These are phyloP conservation scores for Labeo catla DNA, from an alignment of 2,113 vertebrate species.

Conservation along the genomic window DNA sequence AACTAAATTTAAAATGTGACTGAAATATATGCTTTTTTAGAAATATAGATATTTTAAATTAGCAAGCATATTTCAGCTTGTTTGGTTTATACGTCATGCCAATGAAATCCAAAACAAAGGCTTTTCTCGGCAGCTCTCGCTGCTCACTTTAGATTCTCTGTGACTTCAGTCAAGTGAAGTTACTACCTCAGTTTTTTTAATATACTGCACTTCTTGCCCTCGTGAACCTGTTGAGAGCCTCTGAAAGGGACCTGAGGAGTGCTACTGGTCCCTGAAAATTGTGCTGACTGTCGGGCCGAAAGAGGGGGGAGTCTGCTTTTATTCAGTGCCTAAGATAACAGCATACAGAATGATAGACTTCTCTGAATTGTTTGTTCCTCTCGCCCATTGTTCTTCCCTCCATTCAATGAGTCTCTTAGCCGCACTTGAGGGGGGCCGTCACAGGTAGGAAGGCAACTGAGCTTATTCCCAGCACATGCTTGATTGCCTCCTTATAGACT, in stretches of 20 bases:
- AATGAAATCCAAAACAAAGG: slow-evolving; percentile 55
- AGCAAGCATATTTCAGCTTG: background rate
- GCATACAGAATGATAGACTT: slow-evolving; percentile 98
- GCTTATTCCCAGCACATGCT: slow-evolving; percentile 93
- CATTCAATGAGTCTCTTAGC: slow-evolving; percentile 90
- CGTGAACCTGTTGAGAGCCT: slow-evolving; percentile 92
- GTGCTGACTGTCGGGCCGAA: slow-evolving; percentile 86
- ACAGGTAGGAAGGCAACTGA: slow-evolving; percentile 94
- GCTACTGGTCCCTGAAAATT: slow-evolving; percentile 88
- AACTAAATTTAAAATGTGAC: background rate
- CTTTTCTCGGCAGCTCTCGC: slow-evolving; percentile 83
- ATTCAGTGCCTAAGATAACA: slow-evolving; percentile 97
- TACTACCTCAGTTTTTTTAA: slow-evolving; percentile 83
- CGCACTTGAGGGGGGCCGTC: slow-evolving; percentile 90
- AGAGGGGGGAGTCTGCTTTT: slow-evolving; percentile 78
- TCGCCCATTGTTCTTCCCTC: slow-evolving; percentile 81
- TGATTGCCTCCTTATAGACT: slow-evolving; percentile 93
- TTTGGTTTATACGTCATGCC: background rate
- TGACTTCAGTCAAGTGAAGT: slow-evolving; percentile 84
- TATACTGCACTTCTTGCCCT: slow-evolving; percentile 93
- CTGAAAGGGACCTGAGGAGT: slow-evolving; percentile 89
- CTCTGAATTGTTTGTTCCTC: slow-evolving; percentile 90
- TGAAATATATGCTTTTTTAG: background rate
- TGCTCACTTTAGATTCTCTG: slow-evolving; percentile 81
- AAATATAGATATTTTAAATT: background rate